Base-by-base conservation (phyloP, 2,797 vertebrate species). In the Eidolon dupreanum region DNA sequence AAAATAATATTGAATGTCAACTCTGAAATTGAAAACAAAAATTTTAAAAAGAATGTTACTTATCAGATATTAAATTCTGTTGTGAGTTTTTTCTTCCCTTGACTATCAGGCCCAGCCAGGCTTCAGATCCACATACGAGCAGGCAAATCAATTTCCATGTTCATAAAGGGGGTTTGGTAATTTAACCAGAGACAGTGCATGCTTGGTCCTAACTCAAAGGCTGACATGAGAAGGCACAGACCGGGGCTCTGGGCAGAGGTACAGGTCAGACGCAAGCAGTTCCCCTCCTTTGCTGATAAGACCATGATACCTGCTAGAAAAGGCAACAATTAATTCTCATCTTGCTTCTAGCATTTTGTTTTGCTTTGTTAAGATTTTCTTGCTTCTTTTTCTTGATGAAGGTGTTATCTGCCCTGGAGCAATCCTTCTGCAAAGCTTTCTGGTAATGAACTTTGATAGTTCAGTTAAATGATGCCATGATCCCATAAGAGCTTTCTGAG, bases 401-500 rank as follows among this genome's bases (percentile, higher is more conserved):
- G 79, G 38, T 88, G 61, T 96, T 94, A 92, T 75, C 8, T 41
- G 61, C 41, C 90, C 43, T 89, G 59, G 8, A 41, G 36, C 33
- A 68, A 49, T 66, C 59, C 66, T 24, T 41, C 38, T 75, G 8
- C 36, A 57, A 93, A 57, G 11, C 71, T 85, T 97, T 49, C 57
- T 90, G 11, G 57, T 95, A 96, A 95, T n/a, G 28, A 95, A 41
- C 43, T 95, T 71, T 71, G 46, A 41, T 94, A 94, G 28, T 33
- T 61, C 86, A 13, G 41, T 95, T 73, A 93, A 77, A 78, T 96
- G 70, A 97, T 28, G 41, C 41, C 94, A 79, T 36, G 31, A 19
- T 97, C 31, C 65, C n/a, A 49, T 68, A 90, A 96, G 51, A 96
- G 92, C 74, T 90, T 98, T 94, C 49, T 66, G 66, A 96, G 96